Evolutionary conservation across 2,888 invertebrate genomes (phyloP), one percentile per base, ranked within the genome.

Genomic region (Xanthorhoe designata): DNA sequence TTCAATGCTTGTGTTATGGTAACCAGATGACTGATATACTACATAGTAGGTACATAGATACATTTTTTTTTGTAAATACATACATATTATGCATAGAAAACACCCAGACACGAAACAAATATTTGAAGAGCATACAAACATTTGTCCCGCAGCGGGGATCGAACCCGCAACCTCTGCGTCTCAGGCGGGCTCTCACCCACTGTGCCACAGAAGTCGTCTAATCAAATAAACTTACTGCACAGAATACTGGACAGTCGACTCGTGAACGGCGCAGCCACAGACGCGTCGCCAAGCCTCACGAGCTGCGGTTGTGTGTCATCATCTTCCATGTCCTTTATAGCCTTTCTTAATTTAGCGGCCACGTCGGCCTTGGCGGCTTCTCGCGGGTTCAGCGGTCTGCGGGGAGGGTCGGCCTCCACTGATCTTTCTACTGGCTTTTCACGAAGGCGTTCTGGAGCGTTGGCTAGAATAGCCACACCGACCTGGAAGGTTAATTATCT

Each of bases 241-340:
- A 97, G 95, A 84, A 99, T 98, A 49, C 99, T 99, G 7, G 99
- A 98, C 70, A 98, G 95, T 89, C 98, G 98, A 80, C 99, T 99
- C 0, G 99, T 99, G 84, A 99, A 99, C 0, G 99, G 99, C 2
- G 99, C 99, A 0, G 99, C 99, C 66, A 99, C 99, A 77, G 98
- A 99, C 2, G 99, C 99, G 90, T 99, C 99, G 1, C 99, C 99
- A 60, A 99, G 91, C 85, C 99, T 97, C 0, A 99, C 99, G 54
- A 99, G 94, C 76, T 97, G 97, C 0, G 96, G 95, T 78, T 96
- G 96, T 61, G 8, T 32, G 0, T 98, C 98, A 69, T 96, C 96
- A 66, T 98, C 98, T 74, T 98, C 98, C 71, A 98, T 88, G 78
- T 98, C 98, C 82, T 97, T 96, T 87, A 98, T 94, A 69, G 97